A percentile compares a stretch with the other conserved stretches of the same genome.
Conservation (phyloP, 2,888 invertebrate genomes). For the Blomia tropicalis region DNA sequence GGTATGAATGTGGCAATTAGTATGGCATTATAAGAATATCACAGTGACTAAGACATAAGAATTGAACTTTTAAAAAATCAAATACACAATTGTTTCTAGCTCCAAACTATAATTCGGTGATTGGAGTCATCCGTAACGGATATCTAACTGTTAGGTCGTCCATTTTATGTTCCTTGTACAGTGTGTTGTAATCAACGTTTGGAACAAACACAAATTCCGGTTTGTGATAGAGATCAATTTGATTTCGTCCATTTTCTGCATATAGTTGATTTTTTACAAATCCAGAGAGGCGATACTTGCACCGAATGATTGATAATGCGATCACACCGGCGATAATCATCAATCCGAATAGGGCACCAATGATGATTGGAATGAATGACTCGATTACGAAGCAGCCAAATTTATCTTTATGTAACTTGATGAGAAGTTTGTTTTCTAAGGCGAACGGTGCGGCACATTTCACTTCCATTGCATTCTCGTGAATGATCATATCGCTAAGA, state of each 20-base stretch:
- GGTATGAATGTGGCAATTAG: too few species aligned
- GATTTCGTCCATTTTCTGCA: neutral
- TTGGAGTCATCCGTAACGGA: slow-evolving; percentile 25
- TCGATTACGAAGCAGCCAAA: slow-evolving; percentile 24
- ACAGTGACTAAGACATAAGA: neutral
- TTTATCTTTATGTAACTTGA: slow-evolving; percentile 21
- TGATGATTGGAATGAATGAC: slow-evolving; percentile 18
- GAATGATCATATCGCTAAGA: slow-evolving; percentile 1
- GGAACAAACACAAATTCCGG: slow-evolving; percentile 25
- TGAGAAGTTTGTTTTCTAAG: slow-evolving; percentile 19
- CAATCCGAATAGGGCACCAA: slow-evolving; percentile 22
- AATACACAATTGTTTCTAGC: too few species aligned
- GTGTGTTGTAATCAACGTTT: slow-evolving; percentile 16
- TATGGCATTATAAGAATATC: too few species aligned
- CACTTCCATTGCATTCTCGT: slow-evolving; percentile 14
- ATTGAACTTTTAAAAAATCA: neutral
- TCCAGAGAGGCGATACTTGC: slow-evolving; percentile 23
- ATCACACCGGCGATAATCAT: slow-evolving; percentile 19
- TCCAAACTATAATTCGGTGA: slow-evolving; percentile 24
- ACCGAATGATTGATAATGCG: slow-evolving; percentile 21
- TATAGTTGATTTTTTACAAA: slow-evolving; percentile 25
- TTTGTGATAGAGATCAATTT: slow-evolving; percentile 22
- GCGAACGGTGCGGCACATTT: slow-evolving; percentile 20
- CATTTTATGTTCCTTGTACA: neutral
- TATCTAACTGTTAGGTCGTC: slow-evolving; percentile 21